A percentile compares a stretch with the other conserved stretches of the same genome.
Conservation (phyloP, 2,113 vertebrate genomes). For the Balaeniceps rex region DNA sequence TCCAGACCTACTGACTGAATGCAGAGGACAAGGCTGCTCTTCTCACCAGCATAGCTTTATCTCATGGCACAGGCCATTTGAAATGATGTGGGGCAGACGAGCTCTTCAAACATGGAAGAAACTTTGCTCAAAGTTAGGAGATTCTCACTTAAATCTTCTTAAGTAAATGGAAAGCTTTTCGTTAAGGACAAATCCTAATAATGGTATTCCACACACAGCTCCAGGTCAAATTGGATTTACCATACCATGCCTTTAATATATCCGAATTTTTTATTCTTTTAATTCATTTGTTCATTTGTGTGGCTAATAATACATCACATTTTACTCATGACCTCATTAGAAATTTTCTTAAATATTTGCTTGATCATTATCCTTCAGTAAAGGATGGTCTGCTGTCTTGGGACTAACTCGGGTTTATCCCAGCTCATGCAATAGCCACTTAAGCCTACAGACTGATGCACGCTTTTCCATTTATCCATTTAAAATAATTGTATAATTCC, state of each 20-base stretch:
- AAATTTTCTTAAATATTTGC: background rate
- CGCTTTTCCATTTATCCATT: background rate
- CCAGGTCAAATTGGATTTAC: background rate
- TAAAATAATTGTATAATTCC: background rate
- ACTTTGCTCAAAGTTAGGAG: background rate
- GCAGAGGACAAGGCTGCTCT: background rate
- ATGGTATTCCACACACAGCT: background rate
- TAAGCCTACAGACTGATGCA: background rate
- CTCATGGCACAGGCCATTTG: rapidly evolving
- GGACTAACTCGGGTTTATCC: background rate
- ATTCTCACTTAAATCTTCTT: background rate
- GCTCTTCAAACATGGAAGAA: background rate
- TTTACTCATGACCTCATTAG: background rate
- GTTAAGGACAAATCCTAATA: background rate
- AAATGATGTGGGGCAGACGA: rapidly evolving
- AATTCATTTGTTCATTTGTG: no score
- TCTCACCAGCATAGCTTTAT: background rate
- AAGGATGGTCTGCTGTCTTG: background rate
- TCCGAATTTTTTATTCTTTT: background rate
- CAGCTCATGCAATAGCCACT: background rate
- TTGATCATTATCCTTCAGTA: background rate
- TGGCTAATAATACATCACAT: background rate
- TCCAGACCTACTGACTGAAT: background rate
- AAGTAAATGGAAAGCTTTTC: background rate
- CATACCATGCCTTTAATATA: background rate